phyloP scores from a whole-genome alignment of 2,113 vertebrate genomes.

The Hippocampus zosterae region DNA sequence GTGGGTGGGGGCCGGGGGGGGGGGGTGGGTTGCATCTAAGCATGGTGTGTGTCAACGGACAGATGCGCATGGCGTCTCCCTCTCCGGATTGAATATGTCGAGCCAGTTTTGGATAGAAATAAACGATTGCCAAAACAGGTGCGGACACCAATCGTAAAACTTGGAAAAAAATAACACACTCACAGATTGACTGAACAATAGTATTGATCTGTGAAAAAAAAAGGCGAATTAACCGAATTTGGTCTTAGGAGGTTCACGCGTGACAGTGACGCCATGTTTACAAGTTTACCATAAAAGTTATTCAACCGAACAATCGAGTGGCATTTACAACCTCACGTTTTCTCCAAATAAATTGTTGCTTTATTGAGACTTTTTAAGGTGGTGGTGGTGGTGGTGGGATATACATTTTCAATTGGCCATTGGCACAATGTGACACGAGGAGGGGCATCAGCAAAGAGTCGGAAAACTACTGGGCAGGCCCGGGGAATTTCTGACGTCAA shows the following conservation, averaged over 20 bases:
- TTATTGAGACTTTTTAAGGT: neutral
- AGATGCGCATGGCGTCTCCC: neutral
- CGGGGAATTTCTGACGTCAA: neutral
- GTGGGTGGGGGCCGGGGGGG: no score
- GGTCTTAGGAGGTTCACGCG: no score
- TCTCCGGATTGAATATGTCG: neutral
- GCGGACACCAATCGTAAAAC: no score
- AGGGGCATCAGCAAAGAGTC: neutral
- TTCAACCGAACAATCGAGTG: neutral
- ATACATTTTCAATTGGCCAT: neutral
- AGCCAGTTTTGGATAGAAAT: constrained; percentile 17
- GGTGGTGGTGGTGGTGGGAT: no score
- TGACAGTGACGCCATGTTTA: neutral
- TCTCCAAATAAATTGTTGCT: neutral
- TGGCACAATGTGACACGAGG: neutral
- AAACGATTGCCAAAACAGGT: neutral
- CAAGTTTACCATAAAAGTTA: neutral
- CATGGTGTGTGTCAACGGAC: constrained; percentile 6
- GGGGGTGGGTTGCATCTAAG: constrained; percentile 17
- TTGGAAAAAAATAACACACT: no score
- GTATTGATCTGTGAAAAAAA: neutral
- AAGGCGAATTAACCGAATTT: neutral
- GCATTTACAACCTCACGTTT: neutral
- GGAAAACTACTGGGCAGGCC: neutral
- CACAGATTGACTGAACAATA: neutral